A percentile compares a stretch with the other conserved stretches of the same genome.
Evolutionary conservation across 2,797 vertebrate species (phyloP).

Genomic region (Iguana delicatissima): DNA sequence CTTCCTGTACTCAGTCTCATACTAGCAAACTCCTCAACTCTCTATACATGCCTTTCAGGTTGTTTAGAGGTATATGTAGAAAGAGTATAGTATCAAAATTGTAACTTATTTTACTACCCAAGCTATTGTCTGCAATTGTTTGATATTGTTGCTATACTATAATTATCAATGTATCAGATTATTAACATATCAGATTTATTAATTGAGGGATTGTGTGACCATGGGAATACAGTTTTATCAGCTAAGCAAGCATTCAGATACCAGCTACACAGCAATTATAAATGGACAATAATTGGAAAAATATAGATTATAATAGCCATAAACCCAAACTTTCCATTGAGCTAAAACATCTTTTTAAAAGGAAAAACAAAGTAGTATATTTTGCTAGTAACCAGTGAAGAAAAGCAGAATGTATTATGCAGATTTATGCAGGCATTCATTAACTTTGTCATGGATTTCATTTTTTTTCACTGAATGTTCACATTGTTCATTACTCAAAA

Average conservation of each 20-base stretch:
- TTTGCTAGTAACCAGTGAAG: conserved; percentile 14
- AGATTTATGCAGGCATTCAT: conserved; percentile 43
- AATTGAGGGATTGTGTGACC: background rate
- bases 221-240: background rate
- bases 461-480: conserved; percentile 22
- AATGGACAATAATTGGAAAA: background rate
- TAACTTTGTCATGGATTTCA: background rate
- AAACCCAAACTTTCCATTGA: background rate
- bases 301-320: conserved; percentile 5
- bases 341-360: conserved; percentile 1
- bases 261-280: background rate
- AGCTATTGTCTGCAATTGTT: background rate
- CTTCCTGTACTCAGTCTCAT: background rate
- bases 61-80: background rate
- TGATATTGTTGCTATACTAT: background rate
- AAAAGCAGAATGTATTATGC: conserved; percentile 29
- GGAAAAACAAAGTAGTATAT: background rate
- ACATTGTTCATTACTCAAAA: conserved; percentile 50
- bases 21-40: background rate
- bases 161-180: background rate
- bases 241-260: background rate
- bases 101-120: background rate
- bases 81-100: background rate
- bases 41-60: background rate
- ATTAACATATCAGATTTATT: background rate